Percentiles rank a stretch among this genome's conserved stretches.
These are phyloP conservation scores for Gallinago stenura DNA, from an alignment of 2,797 vertebrate genomes.

Conservation along the genomic window DNA sequence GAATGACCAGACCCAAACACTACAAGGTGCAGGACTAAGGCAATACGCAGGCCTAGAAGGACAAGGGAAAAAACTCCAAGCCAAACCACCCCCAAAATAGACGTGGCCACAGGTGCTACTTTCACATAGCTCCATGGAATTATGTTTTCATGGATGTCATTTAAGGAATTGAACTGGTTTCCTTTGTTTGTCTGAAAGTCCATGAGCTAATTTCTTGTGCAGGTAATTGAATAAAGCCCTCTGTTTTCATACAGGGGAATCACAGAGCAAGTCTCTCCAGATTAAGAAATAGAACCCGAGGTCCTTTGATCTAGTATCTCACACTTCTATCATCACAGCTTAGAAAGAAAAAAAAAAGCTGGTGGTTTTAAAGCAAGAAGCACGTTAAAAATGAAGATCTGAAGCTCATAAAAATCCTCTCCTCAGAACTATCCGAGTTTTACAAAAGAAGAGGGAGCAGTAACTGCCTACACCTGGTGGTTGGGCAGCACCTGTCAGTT, in stretches of 20 bases:
- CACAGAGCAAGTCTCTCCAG: background rate
- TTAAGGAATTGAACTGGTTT: background rate
- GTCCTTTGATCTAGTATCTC: background rate
- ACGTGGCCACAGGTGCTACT: background rate
- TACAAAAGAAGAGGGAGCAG: background rate
- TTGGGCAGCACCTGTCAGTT: accelerated
- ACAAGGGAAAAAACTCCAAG: background rate
- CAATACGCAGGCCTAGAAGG: background rate
- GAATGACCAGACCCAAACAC: background rate
- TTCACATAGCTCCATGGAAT: background rate
- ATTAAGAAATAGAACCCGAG: background rate
- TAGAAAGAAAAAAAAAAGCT: background rate
- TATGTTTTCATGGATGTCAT: background rate
- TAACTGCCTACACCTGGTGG: background rate
- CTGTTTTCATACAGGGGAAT: background rate
- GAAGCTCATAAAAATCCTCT: background rate
- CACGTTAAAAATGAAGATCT: background rate
- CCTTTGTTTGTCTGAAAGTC: background rate
- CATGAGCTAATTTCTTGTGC: background rate
- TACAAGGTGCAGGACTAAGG: background rate
- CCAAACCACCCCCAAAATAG: background rate
- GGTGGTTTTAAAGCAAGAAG: background rate
- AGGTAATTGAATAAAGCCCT: background rate
- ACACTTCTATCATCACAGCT: background rate
- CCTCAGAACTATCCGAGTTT: background rate